Base-by-base conservation (phyloP, 1,140 invertebrate genomes). In the Heterodera carotae region DNA sequence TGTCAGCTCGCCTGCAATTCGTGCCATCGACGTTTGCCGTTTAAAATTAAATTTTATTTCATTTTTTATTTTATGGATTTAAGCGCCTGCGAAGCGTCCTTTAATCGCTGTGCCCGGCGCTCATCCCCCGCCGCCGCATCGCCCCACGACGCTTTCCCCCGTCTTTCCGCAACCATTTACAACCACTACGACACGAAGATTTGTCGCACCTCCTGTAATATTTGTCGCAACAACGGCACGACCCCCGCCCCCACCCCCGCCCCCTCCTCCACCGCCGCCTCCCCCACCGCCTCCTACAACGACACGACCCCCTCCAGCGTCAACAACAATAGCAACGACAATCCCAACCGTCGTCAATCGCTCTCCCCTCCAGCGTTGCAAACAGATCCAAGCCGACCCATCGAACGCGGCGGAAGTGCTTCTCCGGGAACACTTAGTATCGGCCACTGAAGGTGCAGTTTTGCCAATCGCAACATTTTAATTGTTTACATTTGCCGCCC, bases 381-480 rank as follows among this genome's bases (percentile, higher is more conserved):
- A 81, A 53, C 87, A 88, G 43, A 88, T 86, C 68, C 79, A 85
- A 60, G 74, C 75, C 39, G 85, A 86, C 77, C 86, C 85, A 0
- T 76, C 76, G 5, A 48, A 79, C 4, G 80, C 85, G 33, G 85
- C 85, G 2, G 85, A 86, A 71, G 83, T 84, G 6, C 64, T 86
- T 59, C 56, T 84, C n/a, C 75, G 86, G 69, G 85, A 86, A 75
- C 68, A 76, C 69, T 76, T 86, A 22, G 76, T 84, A 7, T 75
- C 81, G 72, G 31, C 85, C 7, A 83, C 79, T 18, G 85, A 86
- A 79, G 84, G 85, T 87, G 22, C 68, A 18, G 78, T n/a, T n/a
- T n/a, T n/a, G n/a, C n/a, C n/a, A n/a, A n/a, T n/a, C n/a, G n/a
- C n/a, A n/a, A n/a, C n/a, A n/a, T n/a, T n/a, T n/a, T n/a, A n/a